Conservation (phyloP, 2,888 invertebrate species). For the Hybos culiciformis region DNA sequence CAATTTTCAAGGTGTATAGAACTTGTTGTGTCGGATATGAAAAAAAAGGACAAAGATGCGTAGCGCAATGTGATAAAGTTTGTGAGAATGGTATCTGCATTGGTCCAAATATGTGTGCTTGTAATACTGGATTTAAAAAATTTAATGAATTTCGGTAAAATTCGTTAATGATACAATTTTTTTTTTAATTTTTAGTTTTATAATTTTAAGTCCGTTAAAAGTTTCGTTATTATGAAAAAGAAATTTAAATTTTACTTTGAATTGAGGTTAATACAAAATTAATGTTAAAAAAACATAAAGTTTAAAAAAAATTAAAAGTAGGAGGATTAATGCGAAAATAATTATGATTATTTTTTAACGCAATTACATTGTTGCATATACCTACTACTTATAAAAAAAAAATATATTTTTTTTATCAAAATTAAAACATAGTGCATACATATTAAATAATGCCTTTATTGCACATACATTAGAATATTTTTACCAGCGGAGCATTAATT, state of each 20-base stretch:
- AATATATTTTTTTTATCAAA: too few relatives aligned
- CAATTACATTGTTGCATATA: too few relatives aligned
- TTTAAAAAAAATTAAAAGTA: too few relatives aligned
- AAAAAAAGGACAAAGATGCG: conserved; percentile 14
- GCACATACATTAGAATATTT: too few relatives aligned
- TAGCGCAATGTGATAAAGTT: conserved; percentile 16
- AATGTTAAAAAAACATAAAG: too few relatives aligned
- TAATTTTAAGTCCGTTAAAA: neutral
- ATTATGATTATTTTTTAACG: too few relatives aligned
- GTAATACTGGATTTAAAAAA: conserved; percentile 29
- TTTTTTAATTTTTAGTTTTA: neutral
- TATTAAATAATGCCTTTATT: too few relatives aligned
- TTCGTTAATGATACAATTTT: neutral
- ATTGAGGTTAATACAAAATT: neutral
- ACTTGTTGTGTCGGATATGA: conserved; percentile 20
- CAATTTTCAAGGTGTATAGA: conserved; percentile 8
- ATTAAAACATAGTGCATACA: too few relatives aligned
- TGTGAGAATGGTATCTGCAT: conserved; percentile 24
- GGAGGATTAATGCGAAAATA: too few relatives aligned
- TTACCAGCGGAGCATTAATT: too few relatives aligned
- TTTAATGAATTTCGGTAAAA: neutral
- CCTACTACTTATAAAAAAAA: too few relatives aligned
- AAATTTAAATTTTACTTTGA: neutral
- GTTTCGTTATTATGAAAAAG: neutral
- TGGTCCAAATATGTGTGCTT: conserved; percentile 30